These are phyloP conservation scores for Eupithecia dodoneata DNA, from an alignment of 2,888 invertebrate genomes.

Conservation along the genomic window DNA sequence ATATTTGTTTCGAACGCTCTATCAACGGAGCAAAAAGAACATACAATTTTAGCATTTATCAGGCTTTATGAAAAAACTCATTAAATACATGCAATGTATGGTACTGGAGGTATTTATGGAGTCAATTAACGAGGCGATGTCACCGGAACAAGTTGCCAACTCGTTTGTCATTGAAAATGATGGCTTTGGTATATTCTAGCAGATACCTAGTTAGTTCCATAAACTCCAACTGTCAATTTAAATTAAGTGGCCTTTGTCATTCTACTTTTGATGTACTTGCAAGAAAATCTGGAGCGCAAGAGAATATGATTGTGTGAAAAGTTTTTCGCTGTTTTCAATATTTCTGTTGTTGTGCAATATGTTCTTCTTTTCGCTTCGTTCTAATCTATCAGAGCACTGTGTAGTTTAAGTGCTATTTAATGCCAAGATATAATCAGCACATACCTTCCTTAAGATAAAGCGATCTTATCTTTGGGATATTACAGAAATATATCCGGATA, in stretches of 20 bases:
- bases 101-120: neutral
- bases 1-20: neutral
- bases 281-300: neutral
- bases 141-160: slow-evolving; percentile 37
- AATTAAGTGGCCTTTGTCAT: neutral
- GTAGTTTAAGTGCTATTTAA: neutral
- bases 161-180: slow-evolving; percentile 40
- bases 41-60: neutral
- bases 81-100: neutral
- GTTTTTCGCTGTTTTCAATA: neutral
- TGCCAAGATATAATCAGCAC: neutral
- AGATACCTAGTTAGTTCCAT: slow-evolving; percentile 6
- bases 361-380: neutral
- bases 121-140: slow-evolving; percentile 25
- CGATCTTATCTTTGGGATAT: neutral
- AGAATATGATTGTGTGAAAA: neutral
- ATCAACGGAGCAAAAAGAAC: neutral
- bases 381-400: neutral
- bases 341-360: neutral
- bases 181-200: slow-evolving; percentile 35
- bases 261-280: neutral
- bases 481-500: neutral
- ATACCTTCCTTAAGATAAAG: neutral
- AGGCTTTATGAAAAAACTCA: neutral
- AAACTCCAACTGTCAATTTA: slow-evolving; percentile 3